phyloP scores from a whole-genome alignment of 1,140 invertebrate genomes.

The Scaptomyza graminum region DNA sequence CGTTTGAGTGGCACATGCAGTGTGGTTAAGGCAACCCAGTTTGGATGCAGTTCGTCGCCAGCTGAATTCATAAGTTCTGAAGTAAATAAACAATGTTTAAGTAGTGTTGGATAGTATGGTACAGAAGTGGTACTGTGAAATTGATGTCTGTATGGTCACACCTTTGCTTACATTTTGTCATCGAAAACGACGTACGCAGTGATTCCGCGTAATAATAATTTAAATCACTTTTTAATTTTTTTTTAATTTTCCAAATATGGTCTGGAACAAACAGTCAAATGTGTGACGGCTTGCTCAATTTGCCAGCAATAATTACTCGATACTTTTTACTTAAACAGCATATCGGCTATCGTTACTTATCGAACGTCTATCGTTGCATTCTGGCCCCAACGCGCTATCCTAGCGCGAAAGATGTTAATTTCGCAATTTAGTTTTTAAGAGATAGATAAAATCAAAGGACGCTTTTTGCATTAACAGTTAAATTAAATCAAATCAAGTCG shows the following conservation, averaged over 20 bases:
- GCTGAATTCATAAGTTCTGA: slow-evolving; percentile 53
- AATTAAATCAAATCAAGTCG: slow-evolving; percentile 5
- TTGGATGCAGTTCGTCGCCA: slow-evolving; percentile 71
- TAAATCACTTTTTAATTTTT: too few species aligned
- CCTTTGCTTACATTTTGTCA: background rate
- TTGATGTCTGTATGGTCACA: slow-evolving; percentile 2
- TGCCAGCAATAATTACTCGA: background rate
- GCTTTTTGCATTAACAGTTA: background rate
- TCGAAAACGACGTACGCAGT: too few species aligned
- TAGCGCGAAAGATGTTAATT: slow-evolving; percentile 70
- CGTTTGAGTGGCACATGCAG: slow-evolving; percentile 68
- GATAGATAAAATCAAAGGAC: background rate
- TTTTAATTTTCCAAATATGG: too few species aligned
- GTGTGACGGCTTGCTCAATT: too few species aligned
- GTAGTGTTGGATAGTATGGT: slow-evolving; percentile 3
- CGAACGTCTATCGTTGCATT: slow-evolving; percentile 22
- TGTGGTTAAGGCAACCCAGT: slow-evolving; percentile 76
- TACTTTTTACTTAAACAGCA: background rate
- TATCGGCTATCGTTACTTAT: slow-evolving; percentile 4
- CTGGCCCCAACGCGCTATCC: slow-evolving; percentile 23
- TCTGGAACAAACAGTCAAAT: too few species aligned
- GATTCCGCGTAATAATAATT: too few species aligned
- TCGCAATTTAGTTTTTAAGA: slow-evolving; percentile 59
- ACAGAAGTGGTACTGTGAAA: background rate
- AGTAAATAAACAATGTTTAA: slow-evolving; percentile 18